Evolutionary conservation across 2,797 vertebrate species (phyloP).

Genomic region (Sylvia borin): DNA sequence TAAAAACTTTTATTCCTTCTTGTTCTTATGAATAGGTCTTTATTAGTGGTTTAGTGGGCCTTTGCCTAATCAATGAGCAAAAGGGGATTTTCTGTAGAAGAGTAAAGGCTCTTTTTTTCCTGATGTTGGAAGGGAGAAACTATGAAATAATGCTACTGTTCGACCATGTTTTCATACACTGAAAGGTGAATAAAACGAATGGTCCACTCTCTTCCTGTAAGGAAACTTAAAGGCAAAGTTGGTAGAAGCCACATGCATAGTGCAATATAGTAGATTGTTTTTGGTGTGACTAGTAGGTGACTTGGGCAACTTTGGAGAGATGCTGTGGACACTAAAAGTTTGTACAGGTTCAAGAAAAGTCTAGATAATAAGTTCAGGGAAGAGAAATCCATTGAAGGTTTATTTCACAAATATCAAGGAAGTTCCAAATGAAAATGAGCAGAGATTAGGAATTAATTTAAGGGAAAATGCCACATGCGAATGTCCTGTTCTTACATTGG

Average conservation of each 20-base stretch:
- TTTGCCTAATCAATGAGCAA: not conserved
- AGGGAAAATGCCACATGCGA: not conserved
- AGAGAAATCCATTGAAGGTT: not conserved
- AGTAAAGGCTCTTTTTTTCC: not conserved
- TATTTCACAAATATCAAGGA: not conserved
- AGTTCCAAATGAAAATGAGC: not conserved
- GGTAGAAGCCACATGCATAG: not conserved
- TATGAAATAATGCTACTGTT: not conserved
- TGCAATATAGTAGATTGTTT: not conserved
- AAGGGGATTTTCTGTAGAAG: not conserved
- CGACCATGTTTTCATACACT: not conserved
- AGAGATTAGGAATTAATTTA: not conserved
- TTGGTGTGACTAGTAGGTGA: not conserved
- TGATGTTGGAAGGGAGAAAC: not conserved
- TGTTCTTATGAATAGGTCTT: not conserved
- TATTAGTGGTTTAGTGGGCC: not conserved
- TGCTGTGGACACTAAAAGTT: not conserved
- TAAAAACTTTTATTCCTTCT: not conserved
- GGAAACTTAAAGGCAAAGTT: not conserved
- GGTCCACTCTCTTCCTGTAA: not conserved
- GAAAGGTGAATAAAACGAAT: not conserved
- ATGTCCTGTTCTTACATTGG: not conserved
- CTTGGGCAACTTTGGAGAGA: not conserved
- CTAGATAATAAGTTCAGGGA: not conserved
- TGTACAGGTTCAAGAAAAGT: not conserved